phyloP scores from a whole-genome alignment of 2,113 vertebrate genomes.

The Sylvietta virens region DNA sequence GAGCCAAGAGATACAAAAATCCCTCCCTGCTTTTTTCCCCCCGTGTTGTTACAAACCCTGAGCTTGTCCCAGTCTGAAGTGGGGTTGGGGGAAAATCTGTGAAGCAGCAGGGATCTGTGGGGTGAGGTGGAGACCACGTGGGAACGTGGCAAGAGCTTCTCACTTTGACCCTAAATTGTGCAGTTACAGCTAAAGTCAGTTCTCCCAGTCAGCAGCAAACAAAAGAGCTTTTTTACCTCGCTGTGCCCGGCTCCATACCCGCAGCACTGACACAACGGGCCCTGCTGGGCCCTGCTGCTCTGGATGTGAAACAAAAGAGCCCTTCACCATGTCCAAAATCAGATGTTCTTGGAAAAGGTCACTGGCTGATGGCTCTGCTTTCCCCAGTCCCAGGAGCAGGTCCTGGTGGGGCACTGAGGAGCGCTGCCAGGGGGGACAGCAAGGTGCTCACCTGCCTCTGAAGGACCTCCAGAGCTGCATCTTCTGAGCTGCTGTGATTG shows the following conservation, averaged over 20 bases:
- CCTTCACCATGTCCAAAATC: background rate
- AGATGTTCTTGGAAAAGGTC: background rate
- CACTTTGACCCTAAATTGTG: background rate
- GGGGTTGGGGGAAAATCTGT: background rate
- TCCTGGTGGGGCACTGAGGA: background rate
- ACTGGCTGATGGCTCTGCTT: background rate
- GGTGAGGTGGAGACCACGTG: background rate
- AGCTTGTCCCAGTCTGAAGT: background rate
- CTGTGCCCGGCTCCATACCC: background rate
- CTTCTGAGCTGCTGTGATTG: background rate
- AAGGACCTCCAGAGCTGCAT: background rate
- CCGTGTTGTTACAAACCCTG: background rate
- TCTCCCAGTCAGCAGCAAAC: background rate
- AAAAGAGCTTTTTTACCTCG: background rate
- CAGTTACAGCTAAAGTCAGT: background rate
- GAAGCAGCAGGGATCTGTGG: background rate
- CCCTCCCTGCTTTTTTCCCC: background rate
- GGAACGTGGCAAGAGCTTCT: background rate
- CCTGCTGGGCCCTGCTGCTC: background rate
- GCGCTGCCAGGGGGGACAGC: background rate
- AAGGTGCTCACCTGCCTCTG: background rate
- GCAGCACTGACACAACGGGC: accelerated
- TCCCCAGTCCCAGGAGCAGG: background rate
- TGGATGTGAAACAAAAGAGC: background rate
- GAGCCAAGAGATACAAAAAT: background rate